Evolutionary conservation across 1,140 invertebrate genomes (phyloP).

Genomic region (Aradophagus sp.): DNA sequence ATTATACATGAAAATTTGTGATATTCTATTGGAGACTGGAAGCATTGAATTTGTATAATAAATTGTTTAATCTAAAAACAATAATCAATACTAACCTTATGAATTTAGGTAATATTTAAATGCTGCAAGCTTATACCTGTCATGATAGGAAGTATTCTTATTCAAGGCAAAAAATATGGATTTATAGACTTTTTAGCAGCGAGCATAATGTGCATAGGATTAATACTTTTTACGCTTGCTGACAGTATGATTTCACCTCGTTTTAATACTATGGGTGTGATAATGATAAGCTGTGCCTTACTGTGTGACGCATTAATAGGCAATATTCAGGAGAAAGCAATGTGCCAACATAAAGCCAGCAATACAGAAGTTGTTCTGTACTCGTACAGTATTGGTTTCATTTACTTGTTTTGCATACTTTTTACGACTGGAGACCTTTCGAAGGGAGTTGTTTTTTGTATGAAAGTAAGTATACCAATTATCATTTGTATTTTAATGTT

Average conservation of each 20-base stretch:
- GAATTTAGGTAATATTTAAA: constrained; percentile 89
- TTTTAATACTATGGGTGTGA: constrained; percentile 87
- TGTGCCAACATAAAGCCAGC: constrained; percentile 86
- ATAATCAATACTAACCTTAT: too few species aligned
- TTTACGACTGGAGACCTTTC: constrained; percentile 83
- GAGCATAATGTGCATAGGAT: constrained; percentile 90
- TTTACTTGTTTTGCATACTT: constrained; percentile 88
- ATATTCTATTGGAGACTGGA: too few species aligned
- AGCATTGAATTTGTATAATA: too few species aligned
- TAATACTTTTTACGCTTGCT: constrained; percentile 93
- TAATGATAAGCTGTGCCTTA: constrained; percentile 90
- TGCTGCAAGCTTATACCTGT: constrained; percentile 98
- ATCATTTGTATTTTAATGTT: too few species aligned
- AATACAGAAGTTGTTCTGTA: constrained; percentile 96
- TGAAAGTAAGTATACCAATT: constrained; percentile 78
- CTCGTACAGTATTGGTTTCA: constrained; percentile 91
- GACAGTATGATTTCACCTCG: constrained; percentile 92
- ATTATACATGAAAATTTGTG: too few species aligned
- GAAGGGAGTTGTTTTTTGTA: constrained; percentile 85
- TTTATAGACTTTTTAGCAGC: constrained; percentile 89
- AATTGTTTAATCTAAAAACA: too few species aligned
- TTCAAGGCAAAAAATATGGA: constrained; percentile 92
- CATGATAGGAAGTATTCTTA: constrained; percentile 91
- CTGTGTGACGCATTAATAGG: constrained; percentile 95
- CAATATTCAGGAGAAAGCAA: constrained; percentile 96